Base-by-base conservation (phyloP, 2,797 vertebrate genomes). In the Sebastolobus alascanus region DNA sequence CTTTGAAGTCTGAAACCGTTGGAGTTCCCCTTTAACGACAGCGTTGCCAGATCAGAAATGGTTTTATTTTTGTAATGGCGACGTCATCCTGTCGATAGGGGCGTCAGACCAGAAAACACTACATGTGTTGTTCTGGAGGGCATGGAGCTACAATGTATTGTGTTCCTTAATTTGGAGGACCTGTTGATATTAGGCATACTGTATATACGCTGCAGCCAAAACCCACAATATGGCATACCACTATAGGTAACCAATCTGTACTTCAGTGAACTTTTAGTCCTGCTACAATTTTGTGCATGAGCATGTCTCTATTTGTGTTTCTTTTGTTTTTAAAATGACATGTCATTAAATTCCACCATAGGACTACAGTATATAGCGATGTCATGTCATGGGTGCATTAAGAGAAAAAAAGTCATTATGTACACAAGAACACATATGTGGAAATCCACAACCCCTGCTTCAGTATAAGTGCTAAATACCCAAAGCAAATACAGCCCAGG, bases 401-500 rank as follows among this genome's bases (percentile, higher is more conserved):
- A 27, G 2, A 52, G 8, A 10, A 73, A 60, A 64, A 37, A 5
- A 16, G 46, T 29, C 0, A 63, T 3, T 7, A 37, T 56, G 40
- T 4, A 20, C 27, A 68, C 12, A 60, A 40, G 18, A 31, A 54
- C 27, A 13, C 68, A 64, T n/a, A 25, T 29, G 27, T 69, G 11
- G 61, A 56, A 50, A 37, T 61, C 27, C 68, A 76, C n/a, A 71
- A 5, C n/a, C 11, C 16, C 25, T 46, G 43, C 22, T 3, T 12
- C 60, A 60, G 20, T 13, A 22, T 11, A 25, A 43, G 35, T 31
- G 29, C 31, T 43, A 22, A 35, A 73, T 18, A 56, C 31, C 56
- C 68, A 66, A 33, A 84, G n/a, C 60, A 46, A 38, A 74, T 9
- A 54, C 37, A 80, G 40, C 8, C 46, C 16, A 56, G 63, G 43